Conservation (phyloP, 2,797 vertebrate species). For the Selene dorsalis region DNA sequence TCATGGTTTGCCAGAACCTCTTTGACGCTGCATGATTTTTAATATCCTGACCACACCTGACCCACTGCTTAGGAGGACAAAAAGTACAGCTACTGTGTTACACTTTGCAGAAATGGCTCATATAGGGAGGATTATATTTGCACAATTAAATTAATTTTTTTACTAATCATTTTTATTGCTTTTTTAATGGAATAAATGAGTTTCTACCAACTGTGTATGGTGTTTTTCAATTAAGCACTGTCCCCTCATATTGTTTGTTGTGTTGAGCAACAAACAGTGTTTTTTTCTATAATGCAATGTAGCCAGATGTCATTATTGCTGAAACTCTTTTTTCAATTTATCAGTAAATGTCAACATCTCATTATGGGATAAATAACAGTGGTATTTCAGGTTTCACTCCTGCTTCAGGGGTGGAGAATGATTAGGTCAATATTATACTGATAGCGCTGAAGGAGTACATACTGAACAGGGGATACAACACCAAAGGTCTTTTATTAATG, state of each 20-base stretch:
- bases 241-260: constrained; percentile 24
- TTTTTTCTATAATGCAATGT: constrained; percentile 44
- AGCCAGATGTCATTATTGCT: constrained; percentile 42
- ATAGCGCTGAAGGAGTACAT: constrained; percentile 66
- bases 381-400: constrained; percentile 62
- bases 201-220: background rate
- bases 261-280: constrained; percentile 5
- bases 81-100: background rate
- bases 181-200: constrained; percentile 3
- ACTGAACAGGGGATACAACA: constrained; percentile 66
- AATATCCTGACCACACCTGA: constrained; percentile 26
- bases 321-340: constrained; percentile 66
- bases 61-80: background rate
- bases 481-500: constrained; percentile 78
- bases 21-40: constrained; percentile 23
- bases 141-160: background rate
- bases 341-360: constrained; percentile 79
- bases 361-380: constrained; percentile 73
- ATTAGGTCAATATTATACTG: constrained; percentile 77
- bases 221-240: constrained; percentile 52
- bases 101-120: background rate
- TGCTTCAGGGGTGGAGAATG: constrained; percentile 61
- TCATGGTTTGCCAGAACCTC: constrained; percentile 28
- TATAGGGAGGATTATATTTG: background rate
- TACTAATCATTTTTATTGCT: background rate